phyloP scores from a whole-genome alignment of 2,113 vertebrate genomes.

The Anser cygnoides region DNA sequence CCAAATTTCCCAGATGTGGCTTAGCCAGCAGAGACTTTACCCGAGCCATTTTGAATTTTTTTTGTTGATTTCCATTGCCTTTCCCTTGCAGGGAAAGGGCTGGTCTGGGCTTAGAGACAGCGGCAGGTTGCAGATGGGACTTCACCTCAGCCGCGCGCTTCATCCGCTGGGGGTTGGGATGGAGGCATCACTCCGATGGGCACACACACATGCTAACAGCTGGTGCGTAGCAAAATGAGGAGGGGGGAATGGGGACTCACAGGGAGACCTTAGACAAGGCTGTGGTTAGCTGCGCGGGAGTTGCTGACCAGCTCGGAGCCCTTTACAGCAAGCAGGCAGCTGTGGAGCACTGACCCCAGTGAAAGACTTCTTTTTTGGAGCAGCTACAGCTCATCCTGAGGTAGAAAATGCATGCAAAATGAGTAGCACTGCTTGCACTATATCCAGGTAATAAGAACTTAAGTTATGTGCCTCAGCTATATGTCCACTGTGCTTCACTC shows the following conservation, averaged over 20 bases:
- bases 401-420: background rate
- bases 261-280: background rate
- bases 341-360: background rate
- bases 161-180: background rate
- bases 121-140: background rate
- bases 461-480: background rate
- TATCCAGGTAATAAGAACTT: background rate
- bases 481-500: background rate
- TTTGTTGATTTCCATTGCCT: background rate
- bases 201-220: background rate
- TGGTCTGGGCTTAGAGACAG: background rate
- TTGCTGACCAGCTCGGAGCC: background rate
- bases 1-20: background rate
- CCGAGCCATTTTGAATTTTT: background rate
- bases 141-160: accelerated
- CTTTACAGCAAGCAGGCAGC: background rate
- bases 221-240: background rate
- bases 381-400: background rate
- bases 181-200: background rate
- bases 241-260: background rate
- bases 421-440: background rate
- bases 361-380: background rate
- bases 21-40: background rate
- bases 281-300: background rate
- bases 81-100: background rate